A percentile compares a stretch with the other conserved stretches of the same genome.
Conservation (phyloP, 1,140 invertebrate species). For the Atta cephalotes region DNA sequence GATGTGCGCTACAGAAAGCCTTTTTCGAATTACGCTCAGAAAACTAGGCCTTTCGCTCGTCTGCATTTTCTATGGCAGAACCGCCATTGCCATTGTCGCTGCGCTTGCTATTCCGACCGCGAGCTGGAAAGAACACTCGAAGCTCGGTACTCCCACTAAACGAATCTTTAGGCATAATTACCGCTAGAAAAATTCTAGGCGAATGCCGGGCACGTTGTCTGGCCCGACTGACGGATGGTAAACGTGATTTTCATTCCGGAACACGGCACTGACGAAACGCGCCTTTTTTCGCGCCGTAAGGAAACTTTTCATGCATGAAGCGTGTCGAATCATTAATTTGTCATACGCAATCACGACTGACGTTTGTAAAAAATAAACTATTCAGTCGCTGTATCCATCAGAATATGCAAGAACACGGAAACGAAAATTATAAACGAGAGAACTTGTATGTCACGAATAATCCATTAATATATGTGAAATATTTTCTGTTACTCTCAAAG, state of each 20-base stretch:
- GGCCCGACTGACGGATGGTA: conserved; percentile 53
- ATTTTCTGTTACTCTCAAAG: not conserved
- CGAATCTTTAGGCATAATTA: conserved; percentile 73
- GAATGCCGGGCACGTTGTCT: conserved; percentile 68
- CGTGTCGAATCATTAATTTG: conserved; percentile 54
- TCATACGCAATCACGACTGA: conserved; percentile 48
- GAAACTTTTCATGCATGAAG: conserved; percentile 52
- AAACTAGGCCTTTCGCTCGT: conserved; percentile 32
- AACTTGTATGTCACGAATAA: not conserved
- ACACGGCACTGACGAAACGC: conserved; percentile 34
- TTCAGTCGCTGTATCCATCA: not conserved
- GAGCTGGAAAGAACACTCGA: conserved; percentile 62
- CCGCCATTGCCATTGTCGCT: not conserved
- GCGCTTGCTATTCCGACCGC: conserved; percentile 56
- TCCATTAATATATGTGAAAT: not conserved
- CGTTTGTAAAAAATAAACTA: conserved; percentile 29
- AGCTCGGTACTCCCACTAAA: conserved; percentile 27
- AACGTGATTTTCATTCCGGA: conserved; percentile 68
- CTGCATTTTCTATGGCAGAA: conserved; percentile 4
- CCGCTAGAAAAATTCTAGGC: conserved; percentile 54
- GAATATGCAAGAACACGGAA: not conserved
- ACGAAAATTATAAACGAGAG: not conserved
- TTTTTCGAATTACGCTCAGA: conserved; percentile 15
- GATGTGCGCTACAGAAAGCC: conserved; percentile 3
- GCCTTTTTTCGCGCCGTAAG: conserved; percentile 48